phyloP scores from a whole-genome alignment of 2,888 invertebrate species.

The Saturnia pavonia region DNA sequence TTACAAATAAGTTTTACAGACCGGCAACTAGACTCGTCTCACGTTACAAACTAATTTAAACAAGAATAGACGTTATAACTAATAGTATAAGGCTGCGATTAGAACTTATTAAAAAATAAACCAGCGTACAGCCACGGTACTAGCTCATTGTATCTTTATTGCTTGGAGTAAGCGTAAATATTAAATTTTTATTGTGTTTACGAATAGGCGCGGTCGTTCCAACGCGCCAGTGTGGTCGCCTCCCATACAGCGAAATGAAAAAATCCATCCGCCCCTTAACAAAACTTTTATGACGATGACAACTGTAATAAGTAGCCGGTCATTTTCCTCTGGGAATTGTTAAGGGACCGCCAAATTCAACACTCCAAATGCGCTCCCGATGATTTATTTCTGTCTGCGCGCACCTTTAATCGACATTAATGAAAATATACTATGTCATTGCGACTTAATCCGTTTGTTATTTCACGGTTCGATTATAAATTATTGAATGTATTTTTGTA shows the following conservation, averaged over 20 bases:
- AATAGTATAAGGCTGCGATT: neutral
- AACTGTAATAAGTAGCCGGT: constrained; percentile 64
- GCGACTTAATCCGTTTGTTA: constrained; percentile 64
- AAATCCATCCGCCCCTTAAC: constrained; percentile 60
- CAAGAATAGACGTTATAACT: neutral
- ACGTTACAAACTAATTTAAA: constrained; percentile 9
- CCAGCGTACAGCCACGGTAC: constrained; percentile 53
- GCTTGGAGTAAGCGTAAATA: constrained; percentile 74
- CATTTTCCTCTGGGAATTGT: constrained; percentile 54
- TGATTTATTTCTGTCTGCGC: constrained; percentile 71
- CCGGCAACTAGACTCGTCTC: constrained; percentile 47
- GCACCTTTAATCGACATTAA: constrained; percentile 49
- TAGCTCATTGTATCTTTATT: constrained; percentile 74
- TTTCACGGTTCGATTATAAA: constrained; percentile 61
- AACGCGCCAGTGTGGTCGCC: constrained; percentile 73
- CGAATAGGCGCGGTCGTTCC: constrained; percentile 65
- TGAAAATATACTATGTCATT: constrained; percentile 72
- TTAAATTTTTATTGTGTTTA: constrained; percentile 78
- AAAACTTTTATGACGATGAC: constrained; percentile 68
- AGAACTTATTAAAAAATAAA: neutral
- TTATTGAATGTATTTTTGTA: constrained; percentile 17
- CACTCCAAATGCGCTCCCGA: constrained; percentile 61
- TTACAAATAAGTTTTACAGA: constrained; percentile 68
- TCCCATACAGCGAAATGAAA: constrained; percentile 65
- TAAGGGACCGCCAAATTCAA: constrained; percentile 71